Evolutionary conservation across 2,113 vertebrate genomes (phyloP).

Genomic region (Epinephelus fuscoguttatus): DNA sequence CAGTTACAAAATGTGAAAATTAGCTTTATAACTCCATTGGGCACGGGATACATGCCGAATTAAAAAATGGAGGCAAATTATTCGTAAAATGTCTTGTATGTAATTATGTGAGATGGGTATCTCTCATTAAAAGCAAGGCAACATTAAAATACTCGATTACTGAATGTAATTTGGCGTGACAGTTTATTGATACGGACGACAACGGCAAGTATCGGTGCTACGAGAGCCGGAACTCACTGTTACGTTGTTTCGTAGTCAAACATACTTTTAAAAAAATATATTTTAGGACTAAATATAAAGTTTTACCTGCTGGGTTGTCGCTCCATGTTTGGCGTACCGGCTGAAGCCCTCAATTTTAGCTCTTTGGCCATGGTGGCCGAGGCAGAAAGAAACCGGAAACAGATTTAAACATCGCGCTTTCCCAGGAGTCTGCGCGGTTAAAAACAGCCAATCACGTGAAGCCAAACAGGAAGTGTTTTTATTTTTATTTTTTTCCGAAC

Average conservation of each 20-base stretch:
- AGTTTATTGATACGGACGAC: too few relatives aligned
- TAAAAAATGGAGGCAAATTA: neutral
- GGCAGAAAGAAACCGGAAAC: conserved; percentile 51
- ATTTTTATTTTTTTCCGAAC: too few relatives aligned
- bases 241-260: neutral
- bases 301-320: conserved; percentile 44
- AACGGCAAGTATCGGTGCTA: accelerated
- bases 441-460: conserved; percentile 61
- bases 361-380: too few relatives aligned
- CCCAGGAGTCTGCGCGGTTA: conserved; percentile 43
- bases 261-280: neutral
- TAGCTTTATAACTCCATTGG: accelerated
- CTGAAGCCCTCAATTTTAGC: neutral
- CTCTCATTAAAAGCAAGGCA: neutral
- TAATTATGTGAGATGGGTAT: accelerated
- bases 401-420: conserved; percentile 74
- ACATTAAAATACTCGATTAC: neutral
- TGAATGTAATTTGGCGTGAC: neutral
- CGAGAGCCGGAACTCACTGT: accelerated
- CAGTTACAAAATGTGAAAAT: neutral
- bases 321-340: conserved; percentile 54
- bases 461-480: conserved; percentile 36
- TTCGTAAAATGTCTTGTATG: neutral
- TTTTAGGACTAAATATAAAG: neutral
- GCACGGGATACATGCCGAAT: neutral